These are phyloP conservation scores for Conops quadrifasciatus DNA, from an alignment of 2,888 invertebrate species.

Conservation along the genomic window DNA sequence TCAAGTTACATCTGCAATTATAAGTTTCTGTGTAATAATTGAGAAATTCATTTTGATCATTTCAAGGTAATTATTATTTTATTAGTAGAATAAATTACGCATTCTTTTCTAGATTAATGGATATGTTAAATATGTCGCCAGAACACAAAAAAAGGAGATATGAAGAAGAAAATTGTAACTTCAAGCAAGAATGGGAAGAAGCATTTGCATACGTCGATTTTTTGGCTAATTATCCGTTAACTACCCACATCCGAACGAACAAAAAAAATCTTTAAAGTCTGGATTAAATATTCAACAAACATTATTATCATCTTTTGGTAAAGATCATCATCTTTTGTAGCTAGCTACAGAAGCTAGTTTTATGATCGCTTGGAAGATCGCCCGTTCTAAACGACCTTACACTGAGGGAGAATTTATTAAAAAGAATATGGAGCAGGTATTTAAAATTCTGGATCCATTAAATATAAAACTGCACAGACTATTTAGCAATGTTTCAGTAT, in stretches of 20 bases:
- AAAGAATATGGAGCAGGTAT: constrained; percentile 5
- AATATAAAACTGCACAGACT: constrained; percentile 8
- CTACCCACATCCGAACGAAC: too few species aligned
- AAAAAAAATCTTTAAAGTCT: constrained; percentile 14
- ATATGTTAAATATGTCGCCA: constrained; percentile 2
- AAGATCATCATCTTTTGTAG: not conserved
- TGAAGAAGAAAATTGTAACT: not conserved
- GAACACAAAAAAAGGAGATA: not conserved
- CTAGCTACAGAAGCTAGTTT: constrained; percentile 6
- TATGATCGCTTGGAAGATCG: constrained; percentile 8
- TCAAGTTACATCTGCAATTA: too few species aligned
- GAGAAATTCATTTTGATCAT: too few species aligned
- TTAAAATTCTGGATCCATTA: constrained; percentile 5
- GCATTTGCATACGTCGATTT: constrained; percentile 8
- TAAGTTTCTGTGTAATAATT: too few species aligned
- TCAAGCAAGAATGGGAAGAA: constrained; percentile 5
- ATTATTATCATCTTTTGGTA: too few species aligned
- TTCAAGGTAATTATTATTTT: too few species aligned
- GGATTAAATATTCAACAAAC: not conserved
- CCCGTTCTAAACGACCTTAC: constrained; percentile 5
- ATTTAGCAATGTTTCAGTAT: not conserved
- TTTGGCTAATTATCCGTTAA: not conserved
- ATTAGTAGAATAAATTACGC: too few species aligned
- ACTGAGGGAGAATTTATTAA: constrained; percentile 17
- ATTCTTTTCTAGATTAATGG: too few species aligned